Base-by-base conservation (phyloP, 2,797 vertebrate species). In the Prunella strophiata region DNA sequence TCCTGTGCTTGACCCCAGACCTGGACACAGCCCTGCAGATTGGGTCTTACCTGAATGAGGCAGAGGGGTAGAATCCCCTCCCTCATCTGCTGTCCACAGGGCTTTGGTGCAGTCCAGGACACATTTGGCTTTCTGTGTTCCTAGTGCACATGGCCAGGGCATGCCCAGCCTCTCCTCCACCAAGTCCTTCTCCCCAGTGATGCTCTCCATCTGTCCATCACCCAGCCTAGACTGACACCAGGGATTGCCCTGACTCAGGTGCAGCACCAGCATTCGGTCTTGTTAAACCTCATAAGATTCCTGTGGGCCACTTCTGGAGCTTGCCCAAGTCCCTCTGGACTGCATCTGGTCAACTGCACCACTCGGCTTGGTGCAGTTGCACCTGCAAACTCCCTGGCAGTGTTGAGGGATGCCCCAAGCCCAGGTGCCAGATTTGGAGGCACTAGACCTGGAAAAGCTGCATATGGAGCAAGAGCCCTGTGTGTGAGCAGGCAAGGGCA, bases 391-490 rank as follows among this genome's bases (percentile, higher is more conserved):
- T 36, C 36, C 45, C 36, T 14, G 26, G 7, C n/a, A 13, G 38
- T 36, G 73, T 1, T 54, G 55, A 52, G 57, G 36, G n/a, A 10
- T 51, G 30, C 7, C 27, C 40, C 32, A 9, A 71, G 55, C 34
- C 55, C 43, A 34, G 32, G 16, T 32, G 21, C 3, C 2, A 1
- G 19, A n/a, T 47, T 71, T 40, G 59, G 43, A 80, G 48, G 66
- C 11, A 23, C 21, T 7, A 57, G 25, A 6, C 29, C 40, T 63
- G 30, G 27, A 40, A 74, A 73, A 18, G 26, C 16, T 32, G 29
- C 3, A 16, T 32, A 20, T 13, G 51, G 62, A 73, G 50, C 10
- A 29, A 23, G 8, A 42, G 11, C 16, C 16, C 13, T 0, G 0
- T 0, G 0, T 3, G 19, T 14, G 32, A 77, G 34, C 59, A 30